phyloP scores from a whole-genome alignment of 2,113 vertebrate species.

The Siniperca knerii region DNA sequence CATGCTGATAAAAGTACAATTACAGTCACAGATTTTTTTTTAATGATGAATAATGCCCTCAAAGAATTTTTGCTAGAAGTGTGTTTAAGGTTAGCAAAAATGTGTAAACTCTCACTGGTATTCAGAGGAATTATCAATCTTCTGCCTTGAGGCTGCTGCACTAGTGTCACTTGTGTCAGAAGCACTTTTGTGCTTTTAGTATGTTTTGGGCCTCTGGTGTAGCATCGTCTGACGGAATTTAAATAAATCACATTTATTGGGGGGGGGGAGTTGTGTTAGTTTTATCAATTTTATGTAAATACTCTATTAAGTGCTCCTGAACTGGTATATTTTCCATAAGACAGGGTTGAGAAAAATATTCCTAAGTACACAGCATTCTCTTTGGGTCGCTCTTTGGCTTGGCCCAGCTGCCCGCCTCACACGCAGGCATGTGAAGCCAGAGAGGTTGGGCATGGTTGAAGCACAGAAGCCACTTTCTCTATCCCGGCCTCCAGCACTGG shows the following conservation, averaged over 20 bases:
- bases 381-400: constrained; percentile 77
- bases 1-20: not conserved
- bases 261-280: constrained; percentile 54
- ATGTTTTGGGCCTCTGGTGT: constrained; percentile 1
- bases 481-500: constrained; percentile 58
- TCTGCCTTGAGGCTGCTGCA: not conserved
- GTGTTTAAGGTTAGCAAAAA: not conserved
- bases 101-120: not conserved
- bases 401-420: constrained; percentile 68
- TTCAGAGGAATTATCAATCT: constrained; percentile 21
- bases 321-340: constrained; percentile 67
- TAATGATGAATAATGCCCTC: not conserved
- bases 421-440: constrained; percentile 62
- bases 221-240: not conserved
- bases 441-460: constrained; percentile 57
- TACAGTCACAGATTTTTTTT: not conserved
- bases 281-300: constrained; percentile 63
- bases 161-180: not conserved
- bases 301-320: constrained; percentile 64
- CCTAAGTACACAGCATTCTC: constrained; percentile 75
- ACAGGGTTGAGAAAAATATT: constrained; percentile 51
- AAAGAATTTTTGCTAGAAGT: not conserved
- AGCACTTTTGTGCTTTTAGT: constrained; percentile 20
- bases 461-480: constrained; percentile 85
- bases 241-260: constrained; percentile 54